Conservation (phyloP, 2,797 vertebrate species). For the Cheracebus regulus region DNA sequence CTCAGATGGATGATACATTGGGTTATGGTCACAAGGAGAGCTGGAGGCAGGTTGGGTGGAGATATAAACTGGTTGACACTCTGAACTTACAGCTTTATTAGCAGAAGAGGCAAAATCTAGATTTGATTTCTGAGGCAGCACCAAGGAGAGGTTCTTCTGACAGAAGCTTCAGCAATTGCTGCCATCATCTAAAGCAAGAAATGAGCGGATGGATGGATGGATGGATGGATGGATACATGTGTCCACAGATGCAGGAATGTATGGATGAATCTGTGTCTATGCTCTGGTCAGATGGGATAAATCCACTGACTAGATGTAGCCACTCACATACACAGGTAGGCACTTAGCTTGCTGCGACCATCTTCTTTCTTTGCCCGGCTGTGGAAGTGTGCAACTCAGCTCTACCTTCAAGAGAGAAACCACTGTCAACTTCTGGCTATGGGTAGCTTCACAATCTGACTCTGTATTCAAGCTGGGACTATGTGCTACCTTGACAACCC, state of each 20-base stretch:
- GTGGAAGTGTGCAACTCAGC: background rate
- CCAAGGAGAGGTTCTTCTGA: background rate
- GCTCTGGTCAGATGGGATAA: background rate
- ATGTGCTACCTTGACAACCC: background rate
- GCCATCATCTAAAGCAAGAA: background rate
- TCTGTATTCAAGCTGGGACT: background rate
- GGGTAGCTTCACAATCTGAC: background rate
- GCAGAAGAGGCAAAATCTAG: slow-evolving; percentile 14
- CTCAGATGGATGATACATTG: background rate
- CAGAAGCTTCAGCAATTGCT: background rate
- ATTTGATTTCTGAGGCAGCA: background rate
- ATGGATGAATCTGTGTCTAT: background rate
- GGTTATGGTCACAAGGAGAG: background rate
- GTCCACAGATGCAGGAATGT: background rate
- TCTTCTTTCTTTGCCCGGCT: background rate
- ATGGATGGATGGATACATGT: background rate
- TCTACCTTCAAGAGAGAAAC: slow-evolving; percentile 20
- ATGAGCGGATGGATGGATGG: background rate
- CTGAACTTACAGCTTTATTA: background rate
- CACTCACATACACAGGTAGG: background rate
- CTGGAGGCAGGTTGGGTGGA: background rate
- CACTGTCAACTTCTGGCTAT: background rate
- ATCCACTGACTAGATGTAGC: background rate
- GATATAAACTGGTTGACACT: background rate
- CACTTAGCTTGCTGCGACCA: background rate